Evolutionary conservation across 2,797 vertebrate species (phyloP).

Genomic region (Garrulus glandarius): DNA sequence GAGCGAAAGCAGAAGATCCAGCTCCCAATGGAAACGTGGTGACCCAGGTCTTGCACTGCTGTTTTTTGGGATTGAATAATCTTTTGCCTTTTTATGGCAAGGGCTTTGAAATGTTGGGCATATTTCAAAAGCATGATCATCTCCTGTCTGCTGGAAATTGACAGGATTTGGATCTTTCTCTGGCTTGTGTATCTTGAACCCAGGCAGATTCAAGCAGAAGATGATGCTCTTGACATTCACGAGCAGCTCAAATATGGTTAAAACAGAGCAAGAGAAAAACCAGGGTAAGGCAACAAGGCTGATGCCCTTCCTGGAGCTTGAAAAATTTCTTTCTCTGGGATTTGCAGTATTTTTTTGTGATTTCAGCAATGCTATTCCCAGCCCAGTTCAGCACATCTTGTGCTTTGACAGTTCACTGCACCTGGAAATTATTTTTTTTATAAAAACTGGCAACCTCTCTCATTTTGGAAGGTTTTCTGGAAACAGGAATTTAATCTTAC

Average conservation of each 20-base stretch:
- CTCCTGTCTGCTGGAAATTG: neutral
- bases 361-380: slow-evolving; percentile 19
- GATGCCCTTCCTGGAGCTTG: neutral
- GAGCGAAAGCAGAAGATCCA: neutral
- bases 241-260: neutral
- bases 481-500: neutral
- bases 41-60: neutral
- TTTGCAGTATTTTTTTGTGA: neutral
- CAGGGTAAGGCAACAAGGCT: neutral
- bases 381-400: neutral
- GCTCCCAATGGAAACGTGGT: neutral
- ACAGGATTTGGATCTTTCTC: slow-evolving; percentile 19
- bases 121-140: neutral
- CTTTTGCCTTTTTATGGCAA: neutral
- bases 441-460: neutral
- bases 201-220: neutral
- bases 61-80: neutral
- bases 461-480: neutral
- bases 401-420: slow-evolving; percentile 42
- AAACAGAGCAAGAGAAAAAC: neutral
- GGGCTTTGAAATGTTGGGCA: neutral
- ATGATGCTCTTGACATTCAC: neutral
- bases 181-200: neutral
- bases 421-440: slow-evolving; percentile 49
- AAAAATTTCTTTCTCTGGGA: neutral